Evolutionary conservation across 2,113 vertebrate genomes (phyloP).

Genomic region (Heterotis niloticus): DNA sequence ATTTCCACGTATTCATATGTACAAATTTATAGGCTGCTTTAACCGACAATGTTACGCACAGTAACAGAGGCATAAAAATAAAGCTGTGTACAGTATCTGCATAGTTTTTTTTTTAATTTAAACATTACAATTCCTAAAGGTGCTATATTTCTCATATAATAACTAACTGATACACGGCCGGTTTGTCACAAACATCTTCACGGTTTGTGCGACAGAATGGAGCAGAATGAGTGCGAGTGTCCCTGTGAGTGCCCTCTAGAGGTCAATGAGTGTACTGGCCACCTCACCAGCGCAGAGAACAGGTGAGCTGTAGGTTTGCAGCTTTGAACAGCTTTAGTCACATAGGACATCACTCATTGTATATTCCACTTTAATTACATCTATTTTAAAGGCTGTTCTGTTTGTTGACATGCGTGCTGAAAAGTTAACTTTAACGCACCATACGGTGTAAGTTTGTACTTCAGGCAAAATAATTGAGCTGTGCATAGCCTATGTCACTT

Average conservation of each 20-base stretch:
- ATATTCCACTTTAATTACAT: not conserved
- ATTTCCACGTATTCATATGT: not conserved
- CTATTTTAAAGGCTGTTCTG: not conserved
- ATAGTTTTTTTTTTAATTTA: no score
- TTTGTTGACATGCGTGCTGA: not conserved
- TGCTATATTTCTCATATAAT: no score
- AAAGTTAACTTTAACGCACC: no score
- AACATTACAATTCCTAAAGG: no score
- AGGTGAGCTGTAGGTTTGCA: slow-evolving; percentile 62
- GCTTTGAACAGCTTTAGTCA: not conserved
- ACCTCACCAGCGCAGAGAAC: slow-evolving; percentile 93
- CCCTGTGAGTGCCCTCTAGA: slow-evolving; percentile 98
- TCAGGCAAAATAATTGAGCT: no score
- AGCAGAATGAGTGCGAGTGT: slow-evolving; percentile 97
- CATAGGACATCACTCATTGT: not conserved
- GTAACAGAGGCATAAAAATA: no score
- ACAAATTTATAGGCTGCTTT: not conserved
- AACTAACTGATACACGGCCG: no score
- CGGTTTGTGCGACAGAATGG: slow-evolving; percentile 73
- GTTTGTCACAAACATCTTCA: not conserved
- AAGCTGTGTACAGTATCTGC: no score
- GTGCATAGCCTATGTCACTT: no score
- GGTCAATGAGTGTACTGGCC: slow-evolving; percentile 96
- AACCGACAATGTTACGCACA: no score
- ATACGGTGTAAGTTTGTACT: no score